Evolutionary conservation across 1,140 invertebrate genomes (phyloP), one percentile per base, ranked within the genome.

Genomic region (Archivesica marissinica): DNA sequence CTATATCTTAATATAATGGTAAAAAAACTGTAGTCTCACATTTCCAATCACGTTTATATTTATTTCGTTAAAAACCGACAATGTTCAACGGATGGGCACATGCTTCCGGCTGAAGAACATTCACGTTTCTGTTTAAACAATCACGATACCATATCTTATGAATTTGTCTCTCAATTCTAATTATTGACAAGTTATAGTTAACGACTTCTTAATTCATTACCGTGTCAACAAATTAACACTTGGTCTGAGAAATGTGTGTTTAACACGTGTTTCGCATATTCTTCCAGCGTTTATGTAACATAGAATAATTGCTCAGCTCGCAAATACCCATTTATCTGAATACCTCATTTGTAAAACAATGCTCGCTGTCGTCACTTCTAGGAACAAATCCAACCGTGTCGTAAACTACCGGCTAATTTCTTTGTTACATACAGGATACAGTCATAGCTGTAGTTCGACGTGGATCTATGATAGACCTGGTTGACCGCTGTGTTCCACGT

Each of bases 201-300:
- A 77, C 30, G 54, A 61, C 47, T 59, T 77, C 75, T 61, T 75
- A 41, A 77, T 77, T 77, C 75, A 77, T 61, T 61, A 54, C 59
- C 54, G 38, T 77, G 33, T 77, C 75, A 77, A 41, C 75, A 77
- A 77, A 77, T 77, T 77, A 52, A 61, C 75, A 77, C 75, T 15
- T 61, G 38, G 56, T 41, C 33, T 39, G 13, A 44, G n/a, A 77
- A 61, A 28, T 61, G 23, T 23, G n/a, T 20, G 30, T 52, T 47
- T 74, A 52, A 33, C 75, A 44, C 35, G 56, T 77, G 47, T 54
- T 77, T 54, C 56, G 25, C 54, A 41, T 38, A 25, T 61, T 77
- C 28, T 20, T 33, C 75, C 20, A 44, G n/a, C 75, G 44, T 77
- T 61, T 54, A 30, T 61, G 54, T 56, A 77, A 77, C 54, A 33